Conservation (phyloP, 2,888 invertebrate species). For the Cepaea hortensis region DNA sequence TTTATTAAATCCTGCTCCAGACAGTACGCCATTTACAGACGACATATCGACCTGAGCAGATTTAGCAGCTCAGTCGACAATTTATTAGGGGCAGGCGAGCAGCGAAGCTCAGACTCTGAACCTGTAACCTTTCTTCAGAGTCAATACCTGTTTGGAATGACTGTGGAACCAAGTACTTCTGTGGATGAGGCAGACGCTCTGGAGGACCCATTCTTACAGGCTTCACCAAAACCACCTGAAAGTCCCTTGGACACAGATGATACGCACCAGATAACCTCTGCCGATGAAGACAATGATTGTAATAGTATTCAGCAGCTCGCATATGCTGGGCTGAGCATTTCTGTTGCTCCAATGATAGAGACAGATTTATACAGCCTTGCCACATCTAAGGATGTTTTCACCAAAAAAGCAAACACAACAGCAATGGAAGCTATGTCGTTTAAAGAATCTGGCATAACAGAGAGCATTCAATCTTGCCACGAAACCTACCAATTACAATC, state of each 20-base stretch:
- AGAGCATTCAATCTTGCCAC: neutral
- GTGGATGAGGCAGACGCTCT: slow-evolving; percentile 17
- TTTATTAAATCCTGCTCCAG: slow-evolving; percentile 43
- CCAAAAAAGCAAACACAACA: neutral
- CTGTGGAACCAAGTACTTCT: slow-evolving; percentile 22
- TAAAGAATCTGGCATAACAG: neutral
- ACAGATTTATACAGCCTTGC: neutral
- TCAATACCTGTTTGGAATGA: slow-evolving; percentile 16
- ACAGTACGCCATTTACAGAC: slow-evolving; percentile 8
- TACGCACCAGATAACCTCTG: neutral
- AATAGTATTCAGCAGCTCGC: neutral
- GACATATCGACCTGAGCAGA: slow-evolving; percentile 28
- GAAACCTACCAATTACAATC: neutral
- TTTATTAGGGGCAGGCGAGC: neutral
- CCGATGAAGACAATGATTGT: neutral
- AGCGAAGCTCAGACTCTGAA: neutral
- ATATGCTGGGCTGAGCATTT: neutral
- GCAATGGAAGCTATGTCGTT: neutral
- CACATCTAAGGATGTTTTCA: neutral
- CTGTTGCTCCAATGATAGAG: neutral
- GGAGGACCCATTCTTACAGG: neutral
- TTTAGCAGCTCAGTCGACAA: slow-evolving; percentile 46
- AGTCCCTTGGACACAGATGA: neutral
- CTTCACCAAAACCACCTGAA: neutral
- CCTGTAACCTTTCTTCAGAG: neutral